These are phyloP conservation scores for Neuroterus valhalla DNA, from an alignment of 1,140 invertebrate genomes.

Conservation along the genomic window DNA sequence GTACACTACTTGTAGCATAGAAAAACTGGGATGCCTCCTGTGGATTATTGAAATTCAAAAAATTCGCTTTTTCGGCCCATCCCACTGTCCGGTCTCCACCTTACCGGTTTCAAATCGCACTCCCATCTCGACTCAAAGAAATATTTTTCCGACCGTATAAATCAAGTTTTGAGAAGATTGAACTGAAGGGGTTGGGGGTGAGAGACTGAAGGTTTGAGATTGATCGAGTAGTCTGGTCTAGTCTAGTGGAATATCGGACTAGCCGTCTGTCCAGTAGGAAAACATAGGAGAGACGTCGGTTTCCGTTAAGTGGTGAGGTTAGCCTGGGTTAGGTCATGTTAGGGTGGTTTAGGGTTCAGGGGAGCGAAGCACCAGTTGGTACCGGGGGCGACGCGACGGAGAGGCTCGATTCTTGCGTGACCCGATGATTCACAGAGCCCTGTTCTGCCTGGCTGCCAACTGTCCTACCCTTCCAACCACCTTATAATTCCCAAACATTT, in stretches of 20 bases:
- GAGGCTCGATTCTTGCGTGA: conserved; percentile 44
- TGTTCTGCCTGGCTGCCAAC: conserved; percentile 33
- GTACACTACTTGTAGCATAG: too few species aligned
- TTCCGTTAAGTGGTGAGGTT: conserved; percentile 26
- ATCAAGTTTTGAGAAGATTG: not conserved
- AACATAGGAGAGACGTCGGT: conserved; percentile 28
- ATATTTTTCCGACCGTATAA: not conserved
- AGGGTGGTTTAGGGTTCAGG: conserved; percentile 28
- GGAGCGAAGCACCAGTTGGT: conserved; percentile 42
- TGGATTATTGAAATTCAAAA: too few species aligned
- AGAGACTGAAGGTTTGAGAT: conserved; percentile 14
- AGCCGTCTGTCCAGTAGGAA: conserved; percentile 28
- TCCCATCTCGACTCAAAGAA: too few species aligned
- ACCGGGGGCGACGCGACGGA: conserved; percentile 31
- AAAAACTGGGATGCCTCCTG: too few species aligned
- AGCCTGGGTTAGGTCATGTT: conserved; percentile 43
- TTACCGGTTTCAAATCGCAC: too few species aligned
- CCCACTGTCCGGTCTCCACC: too few species aligned
- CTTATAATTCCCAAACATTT: conserved; percentile 36
- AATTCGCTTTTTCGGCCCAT: too few species aligned
- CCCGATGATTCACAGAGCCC: conserved; percentile 42
- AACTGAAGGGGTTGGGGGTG: conserved; percentile 6
- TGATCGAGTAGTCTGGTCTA: conserved; percentile 30
- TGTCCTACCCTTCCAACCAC: conserved; percentile 42
- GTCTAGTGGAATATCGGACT: conserved; percentile 16